Percentiles rank a stretch among this genome's conserved stretches.
phyloP scores from a whole-genome alignment of 2,888 invertebrate genomes.

The Omphaloscelis lunosa region DNA sequence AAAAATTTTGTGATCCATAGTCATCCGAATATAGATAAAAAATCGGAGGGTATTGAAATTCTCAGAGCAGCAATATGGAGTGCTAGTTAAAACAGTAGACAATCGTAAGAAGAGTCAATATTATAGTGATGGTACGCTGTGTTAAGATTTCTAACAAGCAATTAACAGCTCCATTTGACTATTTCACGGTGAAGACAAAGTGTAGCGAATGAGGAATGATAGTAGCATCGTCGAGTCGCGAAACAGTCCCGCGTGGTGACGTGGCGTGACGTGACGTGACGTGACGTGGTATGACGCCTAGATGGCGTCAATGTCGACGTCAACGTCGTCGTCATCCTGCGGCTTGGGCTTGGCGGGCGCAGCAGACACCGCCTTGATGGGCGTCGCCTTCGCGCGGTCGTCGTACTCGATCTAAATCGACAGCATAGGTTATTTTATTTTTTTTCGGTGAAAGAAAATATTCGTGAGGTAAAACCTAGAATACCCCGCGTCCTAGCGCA shows the following conservation, averaged over 20 bases:
- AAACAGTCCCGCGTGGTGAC: slow-evolving; percentile 34
- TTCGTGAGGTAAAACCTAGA: no score
- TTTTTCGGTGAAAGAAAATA: no score
- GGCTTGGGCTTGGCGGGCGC: slow-evolving; percentile 79
- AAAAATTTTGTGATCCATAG: background rate
- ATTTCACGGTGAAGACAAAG: slow-evolving; percentile 20
- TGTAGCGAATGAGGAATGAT: slow-evolving; percentile 42
- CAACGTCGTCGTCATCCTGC: slow-evolving; percentile 94
- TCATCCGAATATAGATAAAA: slow-evolving; percentile 3
- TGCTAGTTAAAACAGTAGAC: background rate
- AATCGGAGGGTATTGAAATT: slow-evolving; percentile 1
- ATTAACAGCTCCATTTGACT: slow-evolving; percentile 3
- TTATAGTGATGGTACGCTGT: background rate
- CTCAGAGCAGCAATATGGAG: slow-evolving; percentile 15
- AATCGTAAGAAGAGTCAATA: background rate
- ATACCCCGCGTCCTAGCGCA: no score
- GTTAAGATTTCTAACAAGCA: background rate
- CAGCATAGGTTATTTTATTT: background rate
- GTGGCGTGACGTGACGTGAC: slow-evolving; percentile 29
- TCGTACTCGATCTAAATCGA: slow-evolving; percentile 94
- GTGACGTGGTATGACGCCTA: slow-evolving; percentile 85
- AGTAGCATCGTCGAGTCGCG: slow-evolving; percentile 46
- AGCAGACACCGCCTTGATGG: slow-evolving; percentile 92
- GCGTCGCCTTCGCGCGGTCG: slow-evolving; percentile 95
- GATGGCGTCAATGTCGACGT: slow-evolving; percentile 98